phyloP scores from a whole-genome alignment of 2,797 vertebrate species.

The Clarias fuscus region DNA sequence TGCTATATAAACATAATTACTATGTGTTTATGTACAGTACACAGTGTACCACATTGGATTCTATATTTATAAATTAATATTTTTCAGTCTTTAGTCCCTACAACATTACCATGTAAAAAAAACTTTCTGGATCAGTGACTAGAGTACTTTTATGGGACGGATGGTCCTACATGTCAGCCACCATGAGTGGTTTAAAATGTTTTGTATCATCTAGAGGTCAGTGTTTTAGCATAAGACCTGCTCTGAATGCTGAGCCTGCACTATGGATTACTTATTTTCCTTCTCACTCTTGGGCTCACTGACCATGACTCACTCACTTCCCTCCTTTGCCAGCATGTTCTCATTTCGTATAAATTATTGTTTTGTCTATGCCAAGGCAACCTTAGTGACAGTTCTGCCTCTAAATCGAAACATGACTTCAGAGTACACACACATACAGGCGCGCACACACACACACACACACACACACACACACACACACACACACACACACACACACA shows the following conservation, averaged over 20 bases:
- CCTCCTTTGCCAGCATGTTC: conserved; percentile 32
- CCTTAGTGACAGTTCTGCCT: conserved; percentile 18
- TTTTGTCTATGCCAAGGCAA: conserved; percentile 35
- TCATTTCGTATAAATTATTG: conserved; percentile 51
- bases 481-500: no score
- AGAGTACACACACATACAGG: background rate
- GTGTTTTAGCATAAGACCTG: background rate
- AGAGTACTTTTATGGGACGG: background rate
- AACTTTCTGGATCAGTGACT: background rate
- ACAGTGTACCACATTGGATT: background rate
- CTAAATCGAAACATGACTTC: conserved; percentile 52
- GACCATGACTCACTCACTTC: conserved; percentile 37
- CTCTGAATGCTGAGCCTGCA: conserved; percentile 12
- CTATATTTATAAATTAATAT: background rate
- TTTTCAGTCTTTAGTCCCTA: background rate
- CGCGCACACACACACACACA: background rate
- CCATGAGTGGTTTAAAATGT: background rate
- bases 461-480: no score
- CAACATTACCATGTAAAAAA: background rate
- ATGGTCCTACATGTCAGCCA: background rate
- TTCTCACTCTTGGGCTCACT: conserved; percentile 21
- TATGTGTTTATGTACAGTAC: conserved; percentile 1
- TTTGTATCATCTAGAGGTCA: background rate
- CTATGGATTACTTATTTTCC: conserved; percentile 16
- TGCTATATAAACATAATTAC: background rate